Base-by-base conservation (phyloP, 2,113 vertebrate genomes). In the Dissostichus mawsoni region DNA sequence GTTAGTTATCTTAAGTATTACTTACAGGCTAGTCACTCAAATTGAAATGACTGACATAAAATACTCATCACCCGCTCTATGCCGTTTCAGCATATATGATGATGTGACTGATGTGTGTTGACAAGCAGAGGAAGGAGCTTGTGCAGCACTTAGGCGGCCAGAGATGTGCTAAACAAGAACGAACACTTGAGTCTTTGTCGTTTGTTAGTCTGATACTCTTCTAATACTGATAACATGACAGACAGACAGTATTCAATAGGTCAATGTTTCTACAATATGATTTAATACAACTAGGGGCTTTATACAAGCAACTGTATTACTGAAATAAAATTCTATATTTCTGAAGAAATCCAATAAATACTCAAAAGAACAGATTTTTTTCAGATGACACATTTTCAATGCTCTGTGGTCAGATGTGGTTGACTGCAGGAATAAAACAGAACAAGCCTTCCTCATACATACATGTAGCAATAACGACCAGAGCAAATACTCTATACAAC, bases 61-160 rank as follows among this genome's bases (percentile, higher is more conserved):
- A 75, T 16, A 57, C 52, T 69, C 45, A 55, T 62, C 18, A 36
- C n/a, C n/a, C 73, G 29, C 61, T 55, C 18, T 25, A 20, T 52
- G 16, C 23, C 20, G 5, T 47, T 18, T 68, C 57, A 4, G 44
- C 17, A 20, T 33, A 20, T 33, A 13, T 11, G 41, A 48, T 17
- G 44, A 48, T 68, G 50, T 47, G 51, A 65, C 18, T 56, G 73
- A 77, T 53, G 53, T 25, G 69, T 52, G 70, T 16, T 63, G 85
- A 77, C 64, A 71, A 44, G 70, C 44, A 25, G 73, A 48, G 18
- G 64, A 74, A 14, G 33, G n/a, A 63, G 64, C 78, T 61, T 57
- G 47, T 66, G 50, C 48, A 25, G 36, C 41, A 20, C n/a, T 68
- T 45, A 66, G 41, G 48, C 64, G 17, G 14, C 56, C 17, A 23